Evolutionary conservation across 2,113 vertebrate species (phyloP).

Genomic region (Mystacornis crossleyi): DNA sequence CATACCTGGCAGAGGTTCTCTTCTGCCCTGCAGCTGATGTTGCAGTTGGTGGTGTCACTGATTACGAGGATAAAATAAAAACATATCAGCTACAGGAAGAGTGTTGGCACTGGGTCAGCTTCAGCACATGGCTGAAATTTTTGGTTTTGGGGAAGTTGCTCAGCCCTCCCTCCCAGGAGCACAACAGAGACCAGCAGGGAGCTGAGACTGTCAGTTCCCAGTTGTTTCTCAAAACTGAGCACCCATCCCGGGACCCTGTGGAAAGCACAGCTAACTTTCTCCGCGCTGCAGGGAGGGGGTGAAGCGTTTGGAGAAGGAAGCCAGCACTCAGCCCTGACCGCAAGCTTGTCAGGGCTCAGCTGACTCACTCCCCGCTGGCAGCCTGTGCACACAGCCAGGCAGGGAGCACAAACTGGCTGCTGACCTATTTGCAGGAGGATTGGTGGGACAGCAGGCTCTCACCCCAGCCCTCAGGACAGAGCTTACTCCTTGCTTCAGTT

Average conservation of each 20-base stretch:
- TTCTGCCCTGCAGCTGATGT: background rate
- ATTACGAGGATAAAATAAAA: background rate
- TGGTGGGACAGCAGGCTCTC: background rate
- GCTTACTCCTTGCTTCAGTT: background rate
- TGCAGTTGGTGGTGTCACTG: background rate
- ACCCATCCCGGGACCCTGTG: fast-evolving
- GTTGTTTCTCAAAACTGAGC: background rate
- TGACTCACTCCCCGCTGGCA: background rate
- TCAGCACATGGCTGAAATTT: background rate
- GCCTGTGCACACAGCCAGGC: fast-evolving
- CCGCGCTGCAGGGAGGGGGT: fast-evolving
- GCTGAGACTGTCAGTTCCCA: background rate
- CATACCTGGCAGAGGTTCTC: background rate
- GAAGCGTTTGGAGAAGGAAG: background rate
- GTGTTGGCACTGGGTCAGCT: background rate
- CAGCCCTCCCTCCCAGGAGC: background rate
- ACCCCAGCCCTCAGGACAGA: background rate
- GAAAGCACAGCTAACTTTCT: background rate
- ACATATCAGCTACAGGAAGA: background rate
- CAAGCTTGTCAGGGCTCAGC: background rate
- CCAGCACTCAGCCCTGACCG: background rate
- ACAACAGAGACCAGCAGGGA: background rate
- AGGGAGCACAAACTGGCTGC: background rate
- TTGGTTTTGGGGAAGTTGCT: background rate
- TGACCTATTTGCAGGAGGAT: background rate